phyloP scores from a whole-genome alignment of 2,113 vertebrate genomes.

The Anser brachyrhynchus region DNA sequence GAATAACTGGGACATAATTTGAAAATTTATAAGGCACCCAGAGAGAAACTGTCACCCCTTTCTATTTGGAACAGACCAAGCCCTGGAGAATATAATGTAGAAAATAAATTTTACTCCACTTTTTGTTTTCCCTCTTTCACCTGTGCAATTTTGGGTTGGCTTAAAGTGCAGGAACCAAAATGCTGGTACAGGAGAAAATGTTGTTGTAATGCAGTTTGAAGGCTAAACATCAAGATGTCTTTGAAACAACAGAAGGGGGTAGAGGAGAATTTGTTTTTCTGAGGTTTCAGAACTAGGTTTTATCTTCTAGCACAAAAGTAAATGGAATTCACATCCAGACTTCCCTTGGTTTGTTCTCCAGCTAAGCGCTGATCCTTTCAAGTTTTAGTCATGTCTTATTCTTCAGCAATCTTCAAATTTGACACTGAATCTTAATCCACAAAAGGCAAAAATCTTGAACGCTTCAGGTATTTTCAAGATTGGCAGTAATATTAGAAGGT shows the following conservation, averaged over 20 bases:
- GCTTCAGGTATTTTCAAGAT: neutral
- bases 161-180: neutral
- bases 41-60: neutral
- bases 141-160: neutral
- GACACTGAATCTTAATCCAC: neutral
- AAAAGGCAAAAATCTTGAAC: neutral
- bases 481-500: neutral
- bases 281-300: neutral
- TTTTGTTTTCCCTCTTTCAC: neutral
- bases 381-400: neutral
- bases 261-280: neutral
- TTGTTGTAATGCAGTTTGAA: neutral
- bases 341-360: neutral
- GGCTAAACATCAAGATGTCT: slow-evolving; percentile 4
- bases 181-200: neutral
- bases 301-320: neutral
- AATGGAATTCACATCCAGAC: neutral
- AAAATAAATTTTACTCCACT: neutral
- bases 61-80: neutral
- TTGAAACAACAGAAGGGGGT: neutral
- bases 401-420: neutral
- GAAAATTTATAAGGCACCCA: neutral
- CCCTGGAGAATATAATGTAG: neutral
- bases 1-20: neutral
- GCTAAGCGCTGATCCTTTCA: neutral